These are phyloP conservation scores for Buphagus erythrorhynchus DNA, from an alignment of 2,797 vertebrate genomes.

Conservation along the genomic window DNA sequence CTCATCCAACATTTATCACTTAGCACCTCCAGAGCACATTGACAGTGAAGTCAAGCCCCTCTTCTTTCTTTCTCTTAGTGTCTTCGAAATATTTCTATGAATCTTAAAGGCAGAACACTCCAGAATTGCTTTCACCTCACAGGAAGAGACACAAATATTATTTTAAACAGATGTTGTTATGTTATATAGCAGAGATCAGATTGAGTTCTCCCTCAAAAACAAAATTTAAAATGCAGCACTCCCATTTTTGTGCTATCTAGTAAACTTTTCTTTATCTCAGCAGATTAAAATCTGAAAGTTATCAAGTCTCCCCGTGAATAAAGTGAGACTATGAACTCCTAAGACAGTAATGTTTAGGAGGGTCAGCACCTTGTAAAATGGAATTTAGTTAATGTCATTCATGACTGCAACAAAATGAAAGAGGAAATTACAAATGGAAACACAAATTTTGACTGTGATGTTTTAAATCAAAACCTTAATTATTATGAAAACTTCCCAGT, in stretches of 20 bases:
- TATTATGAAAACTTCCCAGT: slow-evolving; percentile 22
- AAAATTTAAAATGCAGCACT: neutral
- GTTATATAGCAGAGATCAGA: neutral
- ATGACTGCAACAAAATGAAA: neutral
- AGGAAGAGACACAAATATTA: neutral
- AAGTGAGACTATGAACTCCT: neutral
- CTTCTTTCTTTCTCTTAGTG: neutral
- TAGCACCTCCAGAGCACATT: neutral
- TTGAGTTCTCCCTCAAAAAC: neutral
- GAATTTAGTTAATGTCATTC: neutral
- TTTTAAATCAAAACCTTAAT: slow-evolving; percentile 16
- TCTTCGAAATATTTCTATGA: neutral
- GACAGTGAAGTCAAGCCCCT: neutral
- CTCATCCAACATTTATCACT: neutral
- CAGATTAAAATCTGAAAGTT: neutral
- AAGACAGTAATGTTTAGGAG: neutral
- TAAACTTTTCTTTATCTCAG: neutral
- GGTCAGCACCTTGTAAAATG: neutral
- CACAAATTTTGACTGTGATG: neutral
- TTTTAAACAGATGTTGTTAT: neutral
- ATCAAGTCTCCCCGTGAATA: neutral
- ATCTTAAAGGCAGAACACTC: neutral
- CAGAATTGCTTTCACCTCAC: neutral
- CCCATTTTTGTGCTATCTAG: neutral
- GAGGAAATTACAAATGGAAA: slow-evolving; percentile 25